Conservation (phyloP, 2,888 invertebrate genomes). For the Leucoma salicis region DNA sequence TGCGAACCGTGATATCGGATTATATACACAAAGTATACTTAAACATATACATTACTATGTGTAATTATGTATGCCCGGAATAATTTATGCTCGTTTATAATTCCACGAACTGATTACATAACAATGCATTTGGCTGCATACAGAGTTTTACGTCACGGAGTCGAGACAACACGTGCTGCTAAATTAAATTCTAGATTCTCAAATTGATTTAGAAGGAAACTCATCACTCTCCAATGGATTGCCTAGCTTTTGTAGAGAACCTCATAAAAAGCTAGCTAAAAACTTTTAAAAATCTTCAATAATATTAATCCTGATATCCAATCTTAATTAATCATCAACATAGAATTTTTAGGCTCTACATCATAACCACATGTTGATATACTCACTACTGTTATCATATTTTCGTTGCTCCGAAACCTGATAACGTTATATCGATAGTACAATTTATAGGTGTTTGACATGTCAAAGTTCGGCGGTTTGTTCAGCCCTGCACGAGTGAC, state of each 20-base stretch:
- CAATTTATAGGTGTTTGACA: conserved; percentile 1
- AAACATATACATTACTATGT: conserved; percentile 25
- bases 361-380: no score
- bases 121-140: conserved; percentile 25
- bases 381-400: conserved; percentile 17
- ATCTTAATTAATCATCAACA: no score
- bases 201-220: no score
- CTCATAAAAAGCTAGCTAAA: no score
- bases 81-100: conserved; percentile 15
- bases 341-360: no score
- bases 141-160: conserved; percentile 16
- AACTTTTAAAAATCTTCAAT: no score
- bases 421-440: conserved; percentile 3
- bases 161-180: conserved; percentile 27
- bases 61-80: conserved; percentile 11
- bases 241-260: no score
- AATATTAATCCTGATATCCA: no score
- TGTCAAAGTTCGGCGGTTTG: conserved; percentile 23
- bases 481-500: conserved; percentile 15
- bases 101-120: conserved; percentile 17
- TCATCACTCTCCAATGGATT: no score
- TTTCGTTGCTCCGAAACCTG: conserved; percentile 17
- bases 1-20: conserved; percentile 34
- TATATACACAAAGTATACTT: conserved; percentile 39
- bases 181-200: no score